phyloP scores from a whole-genome alignment of 2,888 invertebrate genomes.

The Cheilosia scutellata region DNA sequence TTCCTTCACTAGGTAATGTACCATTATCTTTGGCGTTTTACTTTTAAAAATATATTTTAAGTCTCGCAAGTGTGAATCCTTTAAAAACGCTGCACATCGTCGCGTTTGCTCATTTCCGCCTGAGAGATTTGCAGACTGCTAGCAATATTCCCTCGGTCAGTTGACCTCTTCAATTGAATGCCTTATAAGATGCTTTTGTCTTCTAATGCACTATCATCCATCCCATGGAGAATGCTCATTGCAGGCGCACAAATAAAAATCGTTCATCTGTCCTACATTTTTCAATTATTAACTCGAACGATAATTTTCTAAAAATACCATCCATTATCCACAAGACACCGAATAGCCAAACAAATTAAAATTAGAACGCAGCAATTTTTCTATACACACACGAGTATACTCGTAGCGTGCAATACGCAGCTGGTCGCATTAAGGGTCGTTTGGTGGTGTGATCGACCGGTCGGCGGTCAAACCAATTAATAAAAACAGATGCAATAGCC shows the following conservation, averaged over 20 bases:
- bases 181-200: background rate
- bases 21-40: no score
- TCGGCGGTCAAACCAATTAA: slow-evolving; percentile 66
- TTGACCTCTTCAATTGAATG: slow-evolving; percentile 30
- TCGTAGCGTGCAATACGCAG: slow-evolving; percentile 27
- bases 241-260: slow-evolving; percentile 9
- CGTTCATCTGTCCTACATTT: slow-evolving; percentile 41
- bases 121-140: background rate
- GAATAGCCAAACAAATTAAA: slow-evolving; percentile 58
- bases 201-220: background rate
- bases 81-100: no score
- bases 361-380: slow-evolving; percentile 40
- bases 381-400: background rate
- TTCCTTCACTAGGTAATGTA: no score
- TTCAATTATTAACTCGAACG: slow-evolving; percentile 53
- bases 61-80: no score
- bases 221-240: slow-evolving; percentile 8
- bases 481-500: slow-evolving; percentile 61
- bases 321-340: slow-evolving; percentile 10
- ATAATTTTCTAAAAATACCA: slow-evolving; percentile 60
- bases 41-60: no score
- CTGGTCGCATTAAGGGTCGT: slow-evolving; percentile 53
- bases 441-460: slow-evolving; percentile 15
- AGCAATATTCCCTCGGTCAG: slow-evolving; percentile 16
- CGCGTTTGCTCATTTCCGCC: background rate